Evolutionary conservation across 1,140 invertebrate genomes (phyloP).

Genomic region (Drosophila simulans): DNA sequence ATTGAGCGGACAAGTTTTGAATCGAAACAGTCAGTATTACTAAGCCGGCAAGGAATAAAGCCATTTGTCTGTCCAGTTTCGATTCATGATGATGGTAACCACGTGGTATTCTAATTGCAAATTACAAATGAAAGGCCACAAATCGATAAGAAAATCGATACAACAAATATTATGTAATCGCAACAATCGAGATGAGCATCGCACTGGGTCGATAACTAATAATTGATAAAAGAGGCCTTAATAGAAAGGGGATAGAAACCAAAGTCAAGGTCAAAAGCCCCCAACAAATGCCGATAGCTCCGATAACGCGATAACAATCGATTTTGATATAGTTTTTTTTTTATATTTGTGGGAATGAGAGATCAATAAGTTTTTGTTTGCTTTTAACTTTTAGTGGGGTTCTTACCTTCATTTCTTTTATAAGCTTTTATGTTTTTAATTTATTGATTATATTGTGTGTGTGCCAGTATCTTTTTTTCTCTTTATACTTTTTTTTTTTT

Average conservation of each 20-base stretch:
- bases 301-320: conserved; percentile 27
- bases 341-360: conserved; percentile 20
- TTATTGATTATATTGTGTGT: conserved; percentile 45
- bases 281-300: conserved; percentile 38
- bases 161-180: not conserved
- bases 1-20: not conserved
- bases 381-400: conserved; percentile 58
- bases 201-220: not conserved
- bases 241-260: not conserved
- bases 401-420: conserved; percentile 74
- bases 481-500: conserved; percentile 20
- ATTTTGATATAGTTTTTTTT: conserved; percentile 9
- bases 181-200: not conserved
- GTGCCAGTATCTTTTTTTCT: conserved; percentile 38
- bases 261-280: conserved; percentile 15
- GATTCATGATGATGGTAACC: not conserved
- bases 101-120: not conserved
- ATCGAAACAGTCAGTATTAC: not conserved
- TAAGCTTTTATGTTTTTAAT: conserved; percentile 58
- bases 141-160: not conserved
- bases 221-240: not conserved
- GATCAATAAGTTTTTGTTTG: conserved; percentile 56
- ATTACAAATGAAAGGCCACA: not conserved
- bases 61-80: too few species aligned
- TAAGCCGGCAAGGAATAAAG: not conserved